Evolutionary conservation across 1,140 invertebrate species (phyloP).

Genomic region (Nebria ingens): DNA sequence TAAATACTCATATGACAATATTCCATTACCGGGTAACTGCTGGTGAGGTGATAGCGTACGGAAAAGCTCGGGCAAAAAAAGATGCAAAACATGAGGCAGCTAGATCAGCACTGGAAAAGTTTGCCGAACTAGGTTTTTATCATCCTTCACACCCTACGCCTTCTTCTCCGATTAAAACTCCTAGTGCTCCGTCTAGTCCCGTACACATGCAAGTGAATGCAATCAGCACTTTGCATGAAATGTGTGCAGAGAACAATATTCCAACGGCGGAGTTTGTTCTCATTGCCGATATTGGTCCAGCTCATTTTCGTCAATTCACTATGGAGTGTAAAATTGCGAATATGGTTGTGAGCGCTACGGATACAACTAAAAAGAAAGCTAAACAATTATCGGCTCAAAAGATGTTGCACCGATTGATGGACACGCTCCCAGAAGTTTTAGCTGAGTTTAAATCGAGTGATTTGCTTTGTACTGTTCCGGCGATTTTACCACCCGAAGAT

Average conservation of each 20-base stretch:
- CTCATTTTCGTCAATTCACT: conserved; percentile 45
- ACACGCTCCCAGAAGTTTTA: neutral
- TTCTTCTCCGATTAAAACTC: neutral
- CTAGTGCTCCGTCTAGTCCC: neutral
- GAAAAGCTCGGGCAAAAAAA: conserved; percentile 46
- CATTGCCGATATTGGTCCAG: conserved; percentile 42
- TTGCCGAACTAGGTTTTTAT: conserved; percentile 10
- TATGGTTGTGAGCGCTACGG: conserved; percentile 29
- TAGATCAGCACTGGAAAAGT: conserved; percentile 36
- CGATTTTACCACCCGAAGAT: neutral
- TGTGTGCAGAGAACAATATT: conserved; percentile 44
- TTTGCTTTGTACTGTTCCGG: neutral
- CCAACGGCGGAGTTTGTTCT: conserved; percentile 45
- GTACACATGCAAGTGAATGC: conserved; percentile 16
- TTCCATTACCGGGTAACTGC: conserved; percentile 42
- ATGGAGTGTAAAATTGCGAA: conserved; percentile 42
- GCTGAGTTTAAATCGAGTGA: neutral
- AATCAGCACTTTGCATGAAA: conserved; percentile 21
- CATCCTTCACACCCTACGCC: neutral
- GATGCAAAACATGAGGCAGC: conserved; percentile 51
- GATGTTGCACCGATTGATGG: conserved; percentile 22
- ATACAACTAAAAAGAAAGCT: conserved; percentile 26
- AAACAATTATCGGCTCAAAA: conserved; percentile 22
- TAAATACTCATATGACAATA: conserved; percentile 42
- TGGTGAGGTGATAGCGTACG: conserved; percentile 25